Evolutionary conservation across 2,888 invertebrate genomes (phyloP).

Genomic region (Lycophotia porphyrea): DNA sequence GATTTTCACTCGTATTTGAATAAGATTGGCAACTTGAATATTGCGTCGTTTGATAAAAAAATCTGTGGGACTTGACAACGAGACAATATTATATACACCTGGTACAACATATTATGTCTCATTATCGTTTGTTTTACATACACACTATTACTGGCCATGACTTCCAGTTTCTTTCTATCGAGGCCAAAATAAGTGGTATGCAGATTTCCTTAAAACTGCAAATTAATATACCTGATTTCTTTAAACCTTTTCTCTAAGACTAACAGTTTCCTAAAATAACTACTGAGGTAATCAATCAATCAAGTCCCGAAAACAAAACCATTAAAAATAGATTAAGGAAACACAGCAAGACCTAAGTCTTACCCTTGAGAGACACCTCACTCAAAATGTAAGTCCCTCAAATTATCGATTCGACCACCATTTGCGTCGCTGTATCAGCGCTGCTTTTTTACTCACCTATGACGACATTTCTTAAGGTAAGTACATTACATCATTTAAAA

Average conservation of each 20-base stretch:
- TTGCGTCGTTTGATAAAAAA: slow-evolving; percentile 60
- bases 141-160: not conserved
- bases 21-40: slow-evolving; percentile 40
- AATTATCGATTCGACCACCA: slow-evolving; percentile 37
- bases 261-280: not conserved
- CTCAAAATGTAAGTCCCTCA: not conserved
- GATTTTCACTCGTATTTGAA: slow-evolving; percentile 43
- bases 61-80: slow-evolving; percentile 26
- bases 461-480: slow-evolving; percentile 38
- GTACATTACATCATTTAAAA: slow-evolving; percentile 40
- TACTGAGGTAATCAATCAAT: not conserved
- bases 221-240: not conserved
- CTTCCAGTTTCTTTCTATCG: not conserved
- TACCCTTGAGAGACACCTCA: slow-evolving; percentile 14
- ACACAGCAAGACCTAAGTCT: slow-evolving; percentile 6
- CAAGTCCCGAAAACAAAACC: not conserved
- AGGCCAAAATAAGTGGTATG: no score
- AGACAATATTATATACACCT: slow-evolving; percentile 16
- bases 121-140: not conserved
- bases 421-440: slow-evolving; percentile 23
- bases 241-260: not conserved
- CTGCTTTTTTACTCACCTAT: slow-evolving; percentile 39
- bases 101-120: not conserved
- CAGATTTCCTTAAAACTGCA: not conserved
- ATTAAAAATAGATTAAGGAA: not conserved